Base-by-base conservation (phyloP, 2,113 vertebrate genomes). In the Neofelis nebulosa region DNA sequence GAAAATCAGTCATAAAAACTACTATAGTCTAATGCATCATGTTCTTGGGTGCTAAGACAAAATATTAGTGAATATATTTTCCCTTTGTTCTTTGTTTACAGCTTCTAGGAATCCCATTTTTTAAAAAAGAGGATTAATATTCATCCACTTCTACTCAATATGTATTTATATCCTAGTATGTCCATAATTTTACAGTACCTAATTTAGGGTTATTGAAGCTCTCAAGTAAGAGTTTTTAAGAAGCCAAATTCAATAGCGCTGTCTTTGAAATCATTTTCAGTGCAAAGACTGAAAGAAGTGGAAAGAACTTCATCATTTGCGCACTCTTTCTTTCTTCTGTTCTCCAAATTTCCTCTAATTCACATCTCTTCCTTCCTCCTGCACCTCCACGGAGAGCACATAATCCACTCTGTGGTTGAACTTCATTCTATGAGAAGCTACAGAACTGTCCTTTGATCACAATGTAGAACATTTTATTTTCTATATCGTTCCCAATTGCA, bases 11-110 rank as follows among this genome's bases (percentile, higher is more conserved):
- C 13, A 48, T 15, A 21, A 68, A 96, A 50, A 27, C 23, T 25
- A 76, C 41, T 27, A 0, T 8, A 5, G 7, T 68, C 13, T 55
- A 15, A 31, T 27, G 2, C 16, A 8, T 85, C 21, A 61, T 52
- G 2, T 33, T 92, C 13, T 50, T 79, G 5, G 15, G 21, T 65
- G 71, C 4, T 33, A 21, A 89, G 6, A 48, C 7, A 50, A 41
- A 71, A 14, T 74, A 25, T 55, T 55, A 66, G n/a, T 82, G 71
- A 50, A 52, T 65, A 25, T 73, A 29, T 73, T 73, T 38, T 55
- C n/a, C 45, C 66, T 93, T 93, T 73, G 33, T 25, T 91, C 23
- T 90, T 84, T 95, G 23, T 86, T 85, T 93, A 68, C 23, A 82
- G 63, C 1, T 68, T 79, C 55, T 90, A 84, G 11, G 8, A 84